phyloP scores from a whole-genome alignment of 1,140 invertebrate species.

The Tachypleus tridentatus region DNA sequence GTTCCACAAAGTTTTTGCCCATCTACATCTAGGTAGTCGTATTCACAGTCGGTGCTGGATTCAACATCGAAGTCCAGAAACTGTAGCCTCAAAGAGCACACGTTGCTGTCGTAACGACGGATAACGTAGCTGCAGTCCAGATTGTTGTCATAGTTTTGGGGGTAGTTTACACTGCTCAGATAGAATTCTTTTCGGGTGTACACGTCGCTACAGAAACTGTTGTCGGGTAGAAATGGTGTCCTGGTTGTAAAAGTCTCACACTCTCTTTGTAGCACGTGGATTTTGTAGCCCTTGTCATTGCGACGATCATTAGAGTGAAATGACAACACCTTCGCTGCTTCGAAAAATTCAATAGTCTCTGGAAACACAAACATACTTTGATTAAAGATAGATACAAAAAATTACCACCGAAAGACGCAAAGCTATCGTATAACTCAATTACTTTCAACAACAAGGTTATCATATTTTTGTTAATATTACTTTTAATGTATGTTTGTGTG shows the following conservation, averaged over 20 bases:
- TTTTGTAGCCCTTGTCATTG: constrained; percentile 21
- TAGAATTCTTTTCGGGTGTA: constrained; percentile 20
- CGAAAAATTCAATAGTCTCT: too few species aligned
- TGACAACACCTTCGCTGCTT: too few species aligned
- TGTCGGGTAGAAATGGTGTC: constrained; percentile 1
- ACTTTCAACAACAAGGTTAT: too few species aligned
- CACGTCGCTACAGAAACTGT: constrained; percentile 16
- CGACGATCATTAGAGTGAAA: too few species aligned
- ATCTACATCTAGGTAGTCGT: constrained; percentile 27
- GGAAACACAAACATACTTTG: too few species aligned
- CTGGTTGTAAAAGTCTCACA: constrained; percentile 17
- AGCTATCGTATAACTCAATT: too few species aligned
- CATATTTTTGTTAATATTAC: too few species aligned
- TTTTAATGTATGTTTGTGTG: too few species aligned
- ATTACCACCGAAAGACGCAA: too few species aligned
- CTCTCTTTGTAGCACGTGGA: constrained; percentile 19
- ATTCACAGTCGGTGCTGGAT: constrained; percentile 22
- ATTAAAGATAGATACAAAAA: too few species aligned
- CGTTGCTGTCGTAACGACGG: constrained; percentile 9
- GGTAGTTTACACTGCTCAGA: constrained; percentile 23
- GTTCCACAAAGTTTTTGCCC: constrained; percentile 26
- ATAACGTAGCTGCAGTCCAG: constrained; percentile 24
- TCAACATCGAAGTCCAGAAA: constrained; percentile 27
- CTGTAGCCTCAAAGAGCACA: constrained; percentile 25
- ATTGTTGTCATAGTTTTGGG: constrained; percentile 20